phyloP scores from a whole-genome alignment of 2,113 vertebrate species.

The Solea solea region DNA sequence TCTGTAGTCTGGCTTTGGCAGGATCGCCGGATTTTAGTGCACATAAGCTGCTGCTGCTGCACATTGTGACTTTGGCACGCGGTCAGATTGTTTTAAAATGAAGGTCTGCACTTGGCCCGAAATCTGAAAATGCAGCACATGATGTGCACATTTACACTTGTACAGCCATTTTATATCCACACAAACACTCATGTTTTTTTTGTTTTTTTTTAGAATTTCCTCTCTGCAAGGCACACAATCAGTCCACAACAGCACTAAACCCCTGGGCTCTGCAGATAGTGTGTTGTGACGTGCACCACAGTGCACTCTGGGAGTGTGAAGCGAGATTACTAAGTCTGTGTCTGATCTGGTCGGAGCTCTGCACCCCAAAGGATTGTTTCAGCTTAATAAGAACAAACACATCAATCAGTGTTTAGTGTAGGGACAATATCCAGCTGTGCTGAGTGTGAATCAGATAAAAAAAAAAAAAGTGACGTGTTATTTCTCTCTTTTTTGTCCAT shows the following conservation, averaged over 20 bases:
- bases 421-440: conserved; percentile 14
- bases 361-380: not conserved
- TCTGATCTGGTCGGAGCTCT: conserved; percentile 4
- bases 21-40: not conserved
- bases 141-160: not conserved
- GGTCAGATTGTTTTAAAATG: not conserved
- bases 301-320: conserved; percentile 22
- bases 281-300: conserved; percentile 6
- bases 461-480: not conserved
- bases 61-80: not conserved
- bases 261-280: conserved; percentile 23
- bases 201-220: conserved; percentile 18
- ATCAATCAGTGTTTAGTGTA: conserved; percentile 41
- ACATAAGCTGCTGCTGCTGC: not conserved
- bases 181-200: conserved; percentile 1
- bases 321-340: conserved; percentile 25
- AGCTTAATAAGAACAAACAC: conserved; percentile 52
- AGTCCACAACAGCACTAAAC: conserved; percentile 11
- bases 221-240: conserved; percentile 15
- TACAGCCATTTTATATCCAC: not conserved
- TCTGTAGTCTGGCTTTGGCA: not conserved
- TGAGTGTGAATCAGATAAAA: conserved; percentile 23
- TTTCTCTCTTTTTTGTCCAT: not conserved
- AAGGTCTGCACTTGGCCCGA: not conserved
- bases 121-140: not conserved